phyloP scores from a whole-genome alignment of 2,113 vertebrate genomes.

The Thermophis baileyi region DNA sequence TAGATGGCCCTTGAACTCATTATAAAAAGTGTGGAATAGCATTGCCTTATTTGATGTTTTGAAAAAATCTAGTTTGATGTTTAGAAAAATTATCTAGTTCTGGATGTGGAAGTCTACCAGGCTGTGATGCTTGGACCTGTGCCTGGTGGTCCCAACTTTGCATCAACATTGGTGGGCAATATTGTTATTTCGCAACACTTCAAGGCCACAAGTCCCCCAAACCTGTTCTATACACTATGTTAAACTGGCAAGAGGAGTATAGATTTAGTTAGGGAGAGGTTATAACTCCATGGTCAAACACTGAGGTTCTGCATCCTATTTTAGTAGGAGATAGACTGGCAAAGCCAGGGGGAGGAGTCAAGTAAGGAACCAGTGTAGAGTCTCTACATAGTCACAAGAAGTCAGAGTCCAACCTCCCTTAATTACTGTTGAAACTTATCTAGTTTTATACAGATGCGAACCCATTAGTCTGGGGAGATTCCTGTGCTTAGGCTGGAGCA shows the following conservation, averaged over 20 bases:
- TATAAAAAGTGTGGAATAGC: neutral
- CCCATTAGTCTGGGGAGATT: too few relatives aligned
- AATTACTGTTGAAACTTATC: too few relatives aligned
- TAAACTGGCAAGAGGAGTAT: neutral
- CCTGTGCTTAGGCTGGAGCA: too few relatives aligned
- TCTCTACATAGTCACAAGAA: too few relatives aligned
- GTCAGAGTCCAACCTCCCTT: too few relatives aligned
- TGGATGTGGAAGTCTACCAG: neutral
- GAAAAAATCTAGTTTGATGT: neutral
- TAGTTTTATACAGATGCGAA: too few relatives aligned
- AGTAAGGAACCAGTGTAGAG: too few relatives aligned
- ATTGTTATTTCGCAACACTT: neutral
- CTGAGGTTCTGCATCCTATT: neutral
- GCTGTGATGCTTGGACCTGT: neutral
- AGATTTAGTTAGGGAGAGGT: neutral
- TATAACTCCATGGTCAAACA: neutral
- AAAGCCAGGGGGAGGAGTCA: too few relatives aligned
- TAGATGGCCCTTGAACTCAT: neutral
- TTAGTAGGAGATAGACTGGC: too few relatives aligned
- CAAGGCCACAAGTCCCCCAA: neutral
- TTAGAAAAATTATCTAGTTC: neutral
- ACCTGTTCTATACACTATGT: neutral
- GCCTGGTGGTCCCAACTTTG: neutral
- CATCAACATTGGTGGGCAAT: neutral
- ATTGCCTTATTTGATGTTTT: neutral